Base-by-base conservation (phyloP, 2,888 invertebrate species). In the Cotesia congregata region DNA sequence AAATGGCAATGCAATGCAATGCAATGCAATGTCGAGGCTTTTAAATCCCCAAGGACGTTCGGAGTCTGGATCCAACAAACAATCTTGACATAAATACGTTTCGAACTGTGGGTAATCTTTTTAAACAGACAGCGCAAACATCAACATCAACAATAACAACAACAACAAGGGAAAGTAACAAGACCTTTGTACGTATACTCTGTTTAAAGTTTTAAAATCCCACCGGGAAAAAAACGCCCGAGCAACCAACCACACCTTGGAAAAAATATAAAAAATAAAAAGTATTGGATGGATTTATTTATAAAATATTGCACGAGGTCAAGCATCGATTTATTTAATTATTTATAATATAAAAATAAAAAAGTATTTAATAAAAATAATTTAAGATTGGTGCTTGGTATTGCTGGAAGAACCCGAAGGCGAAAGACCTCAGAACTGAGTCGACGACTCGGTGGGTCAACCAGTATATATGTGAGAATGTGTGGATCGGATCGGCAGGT, bases 1-100 rank as follows among this genome's bases (percentile, higher is more conserved):
- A n/a, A n/a, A n/a, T n/a, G n/a, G 17, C 17, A 17, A 17, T 17
- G 50, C 12, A 50, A 50, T 83, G 17, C 17, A 17, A 17, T 17
- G 50, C 12, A 50, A 50, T 83, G 81, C 88, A 88, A 87, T 88
- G 86, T 87, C 88, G 87, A 83, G 86, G 86, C 81, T 40, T 73
- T 15, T 75, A 15, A 80, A 79, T 83, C 82, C 82, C 84, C 83
- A 82, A 85, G 84, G 85, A 82, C 84, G 61, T 39, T 17, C 12
- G 12, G 79, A 75, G 68, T 72, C 73, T 80, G 77, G 30, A 30
- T 30, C 30, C 81, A 79, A 77, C 82, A 80, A 40, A 77, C 82
- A 85, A 84, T 86, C 83, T 84, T 82, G 83, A 85, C 84, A 84
- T 86, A 85, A 84, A 86, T 85, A 83, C 76, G 82, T 80, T 80